These are phyloP conservation scores for Xerus rutilus DNA, from an alignment of 2,797 vertebrate species.

Conservation along the genomic window DNA sequence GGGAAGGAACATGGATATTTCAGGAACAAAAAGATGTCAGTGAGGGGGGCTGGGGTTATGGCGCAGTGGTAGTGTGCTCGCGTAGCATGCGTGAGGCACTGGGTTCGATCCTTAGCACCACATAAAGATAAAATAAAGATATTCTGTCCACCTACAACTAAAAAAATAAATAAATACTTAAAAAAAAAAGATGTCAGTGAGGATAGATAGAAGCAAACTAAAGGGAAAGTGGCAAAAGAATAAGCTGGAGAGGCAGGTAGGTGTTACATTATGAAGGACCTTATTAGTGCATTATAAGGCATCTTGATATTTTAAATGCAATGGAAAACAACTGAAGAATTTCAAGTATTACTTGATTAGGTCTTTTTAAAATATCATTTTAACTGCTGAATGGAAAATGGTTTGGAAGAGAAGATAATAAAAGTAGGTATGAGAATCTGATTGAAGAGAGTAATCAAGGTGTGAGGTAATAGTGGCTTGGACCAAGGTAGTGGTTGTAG, in stretches of 20 bases:
- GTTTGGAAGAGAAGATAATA: not conserved
- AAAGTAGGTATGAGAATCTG: not conserved
- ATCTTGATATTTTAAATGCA: constrained; percentile 1
- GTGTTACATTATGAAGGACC: not conserved
- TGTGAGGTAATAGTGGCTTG: not conserved
- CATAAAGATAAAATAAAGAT: too few species aligned
- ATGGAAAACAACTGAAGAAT: constrained; percentile 24
- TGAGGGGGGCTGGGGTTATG: not conserved
- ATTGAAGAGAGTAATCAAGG: not conserved
- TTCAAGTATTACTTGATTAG: constrained; percentile 32
- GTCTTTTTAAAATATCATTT: not conserved
- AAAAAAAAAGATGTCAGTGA: not conserved
- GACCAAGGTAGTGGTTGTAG: not conserved
- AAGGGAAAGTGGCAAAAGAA: not conserved
- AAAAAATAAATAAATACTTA: too few species aligned
- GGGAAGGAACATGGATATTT: not conserved
- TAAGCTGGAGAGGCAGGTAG: not conserved
- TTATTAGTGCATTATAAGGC: constrained; percentile 12
- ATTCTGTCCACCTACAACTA: too few species aligned
- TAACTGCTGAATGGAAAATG: constrained; percentile 2
- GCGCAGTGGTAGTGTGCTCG: too few species aligned
- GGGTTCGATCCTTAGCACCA: too few species aligned
- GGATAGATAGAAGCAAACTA: not conserved
- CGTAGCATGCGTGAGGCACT: too few species aligned
- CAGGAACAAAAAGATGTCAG: not conserved